Evolutionary conservation across 92 coral and sea anemone genomes (phyloP).

Genomic region (Chrysogorgia sp.): DNA sequence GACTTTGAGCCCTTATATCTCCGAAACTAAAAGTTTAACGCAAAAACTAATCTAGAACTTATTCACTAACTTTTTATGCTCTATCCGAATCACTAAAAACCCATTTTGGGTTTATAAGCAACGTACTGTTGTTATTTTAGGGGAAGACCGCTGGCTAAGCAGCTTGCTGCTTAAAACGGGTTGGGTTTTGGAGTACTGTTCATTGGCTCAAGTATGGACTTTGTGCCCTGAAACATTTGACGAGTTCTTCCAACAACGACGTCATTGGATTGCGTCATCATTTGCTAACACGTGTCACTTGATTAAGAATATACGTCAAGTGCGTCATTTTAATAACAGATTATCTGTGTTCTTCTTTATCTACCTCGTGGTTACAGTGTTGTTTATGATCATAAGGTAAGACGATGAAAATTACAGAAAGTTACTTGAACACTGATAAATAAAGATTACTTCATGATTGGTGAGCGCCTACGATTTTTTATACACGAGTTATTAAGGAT

Average conservation of each 20-base stretch:
- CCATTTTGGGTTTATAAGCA: no score
- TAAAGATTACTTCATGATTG: no score
- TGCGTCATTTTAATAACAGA: conserved; percentile 38
- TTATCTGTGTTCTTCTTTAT: conserved; percentile 24
- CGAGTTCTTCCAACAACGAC: conserved; percentile 45
- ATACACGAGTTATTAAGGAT: no score
- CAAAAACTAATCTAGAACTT: no score
- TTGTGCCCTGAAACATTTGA: conserved; percentile 44
- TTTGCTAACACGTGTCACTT: conserved; percentile 36
- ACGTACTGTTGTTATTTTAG: neutral
- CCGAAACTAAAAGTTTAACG: no score
- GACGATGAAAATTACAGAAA: no score
- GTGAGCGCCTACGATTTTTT: neutral
- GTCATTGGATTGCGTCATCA: conserved; percentile 29
- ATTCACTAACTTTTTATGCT: no score
- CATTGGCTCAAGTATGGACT: conserved; percentile 36
- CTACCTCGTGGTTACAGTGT: conserved; percentile 29
- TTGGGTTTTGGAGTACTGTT: conserved; percentile 41
- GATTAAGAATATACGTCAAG: conserved; percentile 21
- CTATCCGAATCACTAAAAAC: no score
- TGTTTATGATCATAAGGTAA: conserved; percentile 39
- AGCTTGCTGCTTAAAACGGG: conserved; percentile 27
- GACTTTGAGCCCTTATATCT: no score
- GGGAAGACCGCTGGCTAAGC: conserved; percentile 43
- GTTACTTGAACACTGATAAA: neutral